These are phyloP conservation scores for Syngnathoides biaculeatus DNA, from an alignment of 2,113 vertebrate genomes.

Conservation along the genomic window DNA sequence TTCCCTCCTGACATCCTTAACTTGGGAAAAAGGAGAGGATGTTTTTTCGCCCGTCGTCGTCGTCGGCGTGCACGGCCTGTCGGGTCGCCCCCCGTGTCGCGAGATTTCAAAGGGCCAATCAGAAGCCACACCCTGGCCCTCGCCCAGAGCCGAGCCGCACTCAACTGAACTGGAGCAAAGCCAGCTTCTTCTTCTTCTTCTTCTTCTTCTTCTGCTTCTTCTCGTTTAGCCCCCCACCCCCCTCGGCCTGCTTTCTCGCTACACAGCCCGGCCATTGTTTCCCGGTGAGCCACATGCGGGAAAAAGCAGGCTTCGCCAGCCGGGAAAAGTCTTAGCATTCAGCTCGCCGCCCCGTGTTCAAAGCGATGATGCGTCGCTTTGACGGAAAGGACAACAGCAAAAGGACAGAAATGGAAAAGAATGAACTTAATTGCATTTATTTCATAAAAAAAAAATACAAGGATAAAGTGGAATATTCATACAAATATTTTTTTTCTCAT, in stretches of 20 bases:
- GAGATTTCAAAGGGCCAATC: slow-evolving; percentile 47
- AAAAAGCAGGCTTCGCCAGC: neutral
- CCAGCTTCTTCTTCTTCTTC: slow-evolving; percentile 39
- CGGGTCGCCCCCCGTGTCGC: slow-evolving; percentile 44
- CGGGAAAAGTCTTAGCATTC: neutral
- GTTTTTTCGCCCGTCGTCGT: neutral
- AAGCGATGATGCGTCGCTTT: neutral
- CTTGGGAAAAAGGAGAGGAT: neutral
- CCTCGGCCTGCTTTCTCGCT: neutral
- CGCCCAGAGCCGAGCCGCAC: slow-evolving; percentile 35
- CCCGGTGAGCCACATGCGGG: neutral
- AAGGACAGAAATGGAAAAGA: no score
- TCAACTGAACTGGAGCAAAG: slow-evolving; percentile 47
- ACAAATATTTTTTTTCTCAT: no score
- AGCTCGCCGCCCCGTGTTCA: neutral
- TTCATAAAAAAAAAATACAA: no score
- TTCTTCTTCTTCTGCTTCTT: slow-evolving; percentile 21
- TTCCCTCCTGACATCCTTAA: neutral
- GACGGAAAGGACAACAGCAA: neutral
- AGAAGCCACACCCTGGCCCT: slow-evolving; percentile 46
- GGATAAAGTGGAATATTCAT: no score
- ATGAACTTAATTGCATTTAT: no score
- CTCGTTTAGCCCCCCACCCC: slow-evolving; percentile 37
- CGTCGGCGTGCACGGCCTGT: slow-evolving; percentile 27
- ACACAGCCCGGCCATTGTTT: slow-evolving; percentile 4